These are phyloP conservation scores for Apteryx mantelli DNA, from an alignment of 2,113 vertebrate genomes.

Conservation along the genomic window DNA sequence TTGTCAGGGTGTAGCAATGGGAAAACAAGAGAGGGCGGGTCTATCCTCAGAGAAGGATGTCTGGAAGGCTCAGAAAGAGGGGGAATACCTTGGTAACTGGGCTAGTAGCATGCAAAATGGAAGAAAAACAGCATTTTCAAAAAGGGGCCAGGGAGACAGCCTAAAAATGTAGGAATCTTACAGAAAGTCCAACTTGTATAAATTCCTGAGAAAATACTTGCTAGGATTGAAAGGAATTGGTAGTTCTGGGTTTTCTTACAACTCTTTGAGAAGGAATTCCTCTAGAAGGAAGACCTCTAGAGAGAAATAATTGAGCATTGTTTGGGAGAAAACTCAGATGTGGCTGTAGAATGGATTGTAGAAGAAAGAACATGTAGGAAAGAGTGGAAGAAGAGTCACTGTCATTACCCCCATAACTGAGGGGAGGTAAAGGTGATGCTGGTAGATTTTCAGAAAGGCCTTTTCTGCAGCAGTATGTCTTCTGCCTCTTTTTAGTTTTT, in stretches of 20 bases:
- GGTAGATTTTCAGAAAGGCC: not conserved
- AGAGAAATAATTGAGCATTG: not conserved
- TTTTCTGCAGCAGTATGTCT: not conserved
- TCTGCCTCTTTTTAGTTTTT: not conserved
- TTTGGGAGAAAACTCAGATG: not conserved
- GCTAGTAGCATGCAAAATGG: not conserved
- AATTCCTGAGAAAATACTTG: not conserved
- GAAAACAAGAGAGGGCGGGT: not conserved
- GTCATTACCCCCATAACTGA: not conserved
- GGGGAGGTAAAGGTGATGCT: not conserved
- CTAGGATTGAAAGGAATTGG: not conserved
- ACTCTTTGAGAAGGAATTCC: not conserved
- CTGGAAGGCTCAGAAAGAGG: not conserved
- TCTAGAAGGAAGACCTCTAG: not conserved
- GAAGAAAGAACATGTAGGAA: not conserved
- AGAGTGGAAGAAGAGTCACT: not conserved
- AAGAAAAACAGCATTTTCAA: not conserved
- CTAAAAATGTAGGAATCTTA: not conserved
- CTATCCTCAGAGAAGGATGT: not conserved
- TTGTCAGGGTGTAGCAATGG: not conserved
- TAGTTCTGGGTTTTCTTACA: not conserved
- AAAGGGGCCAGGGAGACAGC: not conserved
- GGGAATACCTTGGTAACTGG: not conserved
- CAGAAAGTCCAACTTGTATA: not conserved
- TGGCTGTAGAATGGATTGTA: not conserved